Evolutionary conservation across 1,140 invertebrate species (phyloP), one percentile per base, ranked within the genome.

Genomic region (Mactra quadrangularis): DNA sequence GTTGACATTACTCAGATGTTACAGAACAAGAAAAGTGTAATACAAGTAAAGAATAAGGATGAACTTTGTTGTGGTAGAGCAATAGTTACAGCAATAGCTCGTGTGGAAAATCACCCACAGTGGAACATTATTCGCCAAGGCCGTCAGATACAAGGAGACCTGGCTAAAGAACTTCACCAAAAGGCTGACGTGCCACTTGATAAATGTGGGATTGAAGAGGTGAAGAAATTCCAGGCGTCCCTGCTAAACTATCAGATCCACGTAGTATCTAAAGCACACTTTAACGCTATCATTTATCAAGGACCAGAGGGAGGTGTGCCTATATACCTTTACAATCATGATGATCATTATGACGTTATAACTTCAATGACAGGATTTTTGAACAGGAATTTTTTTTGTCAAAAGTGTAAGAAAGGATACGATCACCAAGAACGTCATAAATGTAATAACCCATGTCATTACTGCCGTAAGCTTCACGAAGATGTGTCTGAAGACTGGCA

Each of bases 271-370:
- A 83, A 83, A 35, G 79, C 78, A 35, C 55, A 60, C 45, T 83
- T 86, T 41, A 79, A 86, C 50, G 52, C 68, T 19, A 68, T 86
- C 17, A 47, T 86, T 9, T 86, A 83, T 70, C n/a, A 72, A 31
- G 75, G 81, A 33, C 74, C 72, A 3, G 66, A 79, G 38, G 68
- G 57, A 19, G 79, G 60, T 11, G 74, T 74, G 15, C 81, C 74
- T n/a, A 74, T 77, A 31, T 75, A 84, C 47, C 53, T 79, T n/a
- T 77, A 71, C 55, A 35, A 31, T 35, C 75, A 72, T 52, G 75
- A 78, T 47, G 57, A 60, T 9, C 75, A 78, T 64, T 84, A 27
- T 78, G 75, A 72, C 45, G 64, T 84, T 41, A 83, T 83, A n/a
- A 84, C 74, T 15, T 76, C 35, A 31, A 75, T 83, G 64, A 31